Evolutionary conservation across 2,113 vertebrate genomes (phyloP), one percentile per base, ranked within the genome.

Genomic region (Athene cunicularia): DNA sequence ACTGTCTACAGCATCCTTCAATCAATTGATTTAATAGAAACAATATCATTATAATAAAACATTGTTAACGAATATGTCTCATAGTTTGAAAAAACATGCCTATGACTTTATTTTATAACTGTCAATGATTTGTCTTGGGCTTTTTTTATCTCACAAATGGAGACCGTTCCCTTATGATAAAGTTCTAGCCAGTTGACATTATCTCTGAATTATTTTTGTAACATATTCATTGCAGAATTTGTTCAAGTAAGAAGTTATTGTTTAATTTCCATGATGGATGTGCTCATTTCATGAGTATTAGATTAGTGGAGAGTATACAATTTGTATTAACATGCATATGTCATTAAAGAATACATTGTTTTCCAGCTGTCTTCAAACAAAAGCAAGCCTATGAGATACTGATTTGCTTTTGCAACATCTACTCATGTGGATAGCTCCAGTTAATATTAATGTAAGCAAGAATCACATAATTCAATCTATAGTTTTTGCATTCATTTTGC

Each of bases 191-290:
- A 92, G 80, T 35, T 93, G 85, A 82, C 45, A 68, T 95, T 95
- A 75, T 96, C 91, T 93, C 81, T 97, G 97, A 98, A 97, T 98
- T 98, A 96, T 96, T 97, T 97, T 91, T 94, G 75, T 93, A 96
- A 96, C 70, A 74, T 93, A 97, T 97, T 96, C 93, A 77, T 97
- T 63, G 91, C 37, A 92, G 94, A 94, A 96, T 97, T 97, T 95
- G 95, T 92, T 91, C 81, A 88, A 95, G 68, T 92, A 95, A 97
- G 86, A 96, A 95, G 85, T 95, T 97, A 93, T 95, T 91, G 71
- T 79, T 96, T 97, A 96, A 98, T 95, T 97, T 98, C 82, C 47
- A 56, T 96, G 98, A 98, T 95, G 91, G 96, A 98, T 96, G 80
- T 94, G 90, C 96, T 98, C 96, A 97, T 97, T 97, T 97, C 86